Base-by-base conservation (phyloP, 2,797 vertebrate genomes). In the Galaxias olidus region DNA sequence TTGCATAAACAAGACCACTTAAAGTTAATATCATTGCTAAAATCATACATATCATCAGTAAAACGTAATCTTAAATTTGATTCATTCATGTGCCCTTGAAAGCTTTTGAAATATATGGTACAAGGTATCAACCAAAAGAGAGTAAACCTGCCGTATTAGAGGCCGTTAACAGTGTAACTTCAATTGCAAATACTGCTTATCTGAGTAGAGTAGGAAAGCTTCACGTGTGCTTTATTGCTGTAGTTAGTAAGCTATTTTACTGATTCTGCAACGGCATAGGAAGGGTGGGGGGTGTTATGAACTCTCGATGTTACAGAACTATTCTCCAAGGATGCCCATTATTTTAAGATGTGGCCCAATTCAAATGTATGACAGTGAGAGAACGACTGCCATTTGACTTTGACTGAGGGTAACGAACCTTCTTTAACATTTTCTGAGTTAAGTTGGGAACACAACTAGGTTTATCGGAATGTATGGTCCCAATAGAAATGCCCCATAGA, bases 281-380 rank as follows among this genome's bases (percentile, higher is more conserved):
- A 71, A 65, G 59, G 13, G 43, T 12, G 70, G 61, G 45, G 74
- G 43, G 59, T 59, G 73, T 73, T 68, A 60, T 52, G 64, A 66
- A 78, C 9, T 15, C 54, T 55, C 43, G 66, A 71, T 78, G 81
- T 83, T 83, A 82, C 82, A 65, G 81, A 66, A 50, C 77, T 73
- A 82, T 80, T 63, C 87, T 83, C 78, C 4, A 72, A 72, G 82
- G 84, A 76, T 4, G 49, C 3, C 18, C 44, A 60, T 75, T 87
- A 87, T 85, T 87, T 88, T 84, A 75, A 72, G 82, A 81, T 57
- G 51, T 76, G 84, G 67, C 82, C 84, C 82, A 86, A 72, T 84
- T 88, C 77, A 82, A 65, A 82, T 68, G 68, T 65, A 79, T 19
- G 71, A 72, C 57, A 74, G 68, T 20, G 62, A 75, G 59, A 59